phyloP scores from a whole-genome alignment of 2,113 vertebrate species.

The Lophius piscatorius region DNA sequence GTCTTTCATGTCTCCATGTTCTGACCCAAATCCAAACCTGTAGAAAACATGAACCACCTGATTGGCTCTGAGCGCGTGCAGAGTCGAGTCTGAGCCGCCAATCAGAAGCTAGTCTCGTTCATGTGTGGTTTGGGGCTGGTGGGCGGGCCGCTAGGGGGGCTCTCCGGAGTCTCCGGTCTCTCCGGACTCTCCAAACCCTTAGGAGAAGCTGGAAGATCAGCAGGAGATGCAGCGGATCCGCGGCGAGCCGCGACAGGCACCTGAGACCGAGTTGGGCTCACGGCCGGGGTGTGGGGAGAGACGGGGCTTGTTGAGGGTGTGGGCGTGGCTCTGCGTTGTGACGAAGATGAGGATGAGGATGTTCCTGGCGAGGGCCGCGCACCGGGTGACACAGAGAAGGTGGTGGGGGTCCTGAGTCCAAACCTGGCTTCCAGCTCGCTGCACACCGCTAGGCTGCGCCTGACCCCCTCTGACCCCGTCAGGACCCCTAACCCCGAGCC shows the following conservation, averaged over 20 bases:
- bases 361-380: constrained; percentile 22
- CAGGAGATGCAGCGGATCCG: not conserved
- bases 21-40: not conserved
- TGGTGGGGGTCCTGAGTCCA: constrained; percentile 46
- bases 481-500: constrained; percentile 11
- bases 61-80: not conserved
- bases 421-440: constrained; percentile 73
- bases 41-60: not conserved
- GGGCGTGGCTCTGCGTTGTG: constrained; percentile 28
- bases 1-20: not conserved
- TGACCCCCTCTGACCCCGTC: constrained; percentile 44
- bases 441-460: constrained; percentile 70
- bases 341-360: not conserved
- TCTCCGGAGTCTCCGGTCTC: constrained; percentile 21
- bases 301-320: constrained; percentile 53
- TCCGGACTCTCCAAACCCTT: constrained; percentile 33
- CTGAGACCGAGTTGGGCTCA: constrained; percentile 50
- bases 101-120: constrained; percentile 90
- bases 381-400: constrained; percentile 48
- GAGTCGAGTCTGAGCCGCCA: not conserved
- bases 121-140: constrained; percentile 81
- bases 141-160: constrained; percentile 50
- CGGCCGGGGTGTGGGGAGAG: constrained; percentile 1
- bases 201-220: constrained; percentile 44
- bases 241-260: constrained; percentile 21